Evolutionary conservation across 2,797 vertebrate genomes (phyloP).

Genomic region (Nasua narica): DNA sequence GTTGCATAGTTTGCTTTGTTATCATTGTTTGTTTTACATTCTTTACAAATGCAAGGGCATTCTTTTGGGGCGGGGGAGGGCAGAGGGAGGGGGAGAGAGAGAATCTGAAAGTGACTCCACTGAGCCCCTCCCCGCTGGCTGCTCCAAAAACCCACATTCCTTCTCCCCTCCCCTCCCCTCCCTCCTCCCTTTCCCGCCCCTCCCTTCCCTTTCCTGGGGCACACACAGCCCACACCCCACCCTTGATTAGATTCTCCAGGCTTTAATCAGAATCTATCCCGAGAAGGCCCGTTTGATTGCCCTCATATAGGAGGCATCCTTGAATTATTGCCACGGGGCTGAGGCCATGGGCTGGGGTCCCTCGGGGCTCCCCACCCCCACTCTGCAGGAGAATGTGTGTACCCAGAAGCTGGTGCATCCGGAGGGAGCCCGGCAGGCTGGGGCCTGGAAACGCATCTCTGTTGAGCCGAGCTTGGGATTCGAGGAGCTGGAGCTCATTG

Average conservation of each 20-base stretch:
- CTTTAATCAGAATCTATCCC: not conserved
- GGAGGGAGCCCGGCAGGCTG: not conserved
- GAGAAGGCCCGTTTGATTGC: not conserved
- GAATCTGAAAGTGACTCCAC: not conserved
- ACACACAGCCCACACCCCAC: rapidly evolving
- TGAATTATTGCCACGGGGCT: not conserved
- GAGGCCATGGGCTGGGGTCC: not conserved
- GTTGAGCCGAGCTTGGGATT: not conserved
- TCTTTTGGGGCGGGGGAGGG: not conserved
- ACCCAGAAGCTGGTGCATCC: not conserved
- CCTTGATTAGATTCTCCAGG: not conserved
- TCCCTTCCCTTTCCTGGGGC: rapidly evolving
- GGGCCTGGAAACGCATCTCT: not conserved
- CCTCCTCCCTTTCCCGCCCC: not conserved
- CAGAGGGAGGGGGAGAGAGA: not conserved
- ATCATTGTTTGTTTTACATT: not conserved
- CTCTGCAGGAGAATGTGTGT: not conserved
- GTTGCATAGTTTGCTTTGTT: not conserved
- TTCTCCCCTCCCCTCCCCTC: not conserved
- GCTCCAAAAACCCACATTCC: rapidly evolving
- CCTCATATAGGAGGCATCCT: not conserved
- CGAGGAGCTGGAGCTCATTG: not conserved
- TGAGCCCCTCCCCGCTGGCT: not conserved
- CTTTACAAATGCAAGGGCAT: not conserved
- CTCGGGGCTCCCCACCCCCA: rapidly evolving